phyloP scores from a whole-genome alignment of 2,888 invertebrate genomes.

The Phortica magna region DNA sequence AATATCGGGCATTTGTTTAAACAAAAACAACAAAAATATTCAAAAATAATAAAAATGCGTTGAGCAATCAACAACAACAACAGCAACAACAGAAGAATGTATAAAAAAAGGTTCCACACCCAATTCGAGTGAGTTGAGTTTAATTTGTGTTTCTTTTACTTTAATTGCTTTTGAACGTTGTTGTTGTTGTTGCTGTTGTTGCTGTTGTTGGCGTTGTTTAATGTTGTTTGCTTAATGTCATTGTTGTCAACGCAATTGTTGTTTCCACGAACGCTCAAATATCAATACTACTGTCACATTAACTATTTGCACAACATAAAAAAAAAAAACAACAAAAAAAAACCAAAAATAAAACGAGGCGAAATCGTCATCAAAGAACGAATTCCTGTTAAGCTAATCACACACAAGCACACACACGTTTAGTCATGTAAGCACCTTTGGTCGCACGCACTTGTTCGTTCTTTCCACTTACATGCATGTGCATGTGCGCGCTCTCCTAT shows the following conservation, averaged over 20 bases:
- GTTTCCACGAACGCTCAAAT: background rate
- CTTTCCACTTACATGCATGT: too few species aligned
- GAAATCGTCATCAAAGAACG: constrained; percentile 46
- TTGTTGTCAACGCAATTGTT: background rate
- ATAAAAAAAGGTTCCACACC: constrained; percentile 37
- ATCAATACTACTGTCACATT: constrained; percentile 49
- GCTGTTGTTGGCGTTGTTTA: constrained; percentile 53
- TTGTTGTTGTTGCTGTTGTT: constrained; percentile 53
- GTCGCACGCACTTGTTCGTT: too few species aligned
- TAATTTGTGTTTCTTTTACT: constrained; percentile 52
- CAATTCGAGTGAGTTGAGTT: constrained; percentile 32
- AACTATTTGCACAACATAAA: constrained; percentile 56
- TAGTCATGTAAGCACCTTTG: background rate
- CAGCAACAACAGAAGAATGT: constrained; percentile 54
- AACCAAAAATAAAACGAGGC: constrained; percentile 24
- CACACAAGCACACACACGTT: constrained; percentile 44
- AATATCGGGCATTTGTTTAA: constrained; percentile 43
- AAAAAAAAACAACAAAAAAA: constrained; percentile 22
- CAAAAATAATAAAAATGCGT: constrained; percentile 27
- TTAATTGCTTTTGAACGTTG: constrained; percentile 55
- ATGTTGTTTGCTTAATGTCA: background rate
- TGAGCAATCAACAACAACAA: constrained; percentile 42
- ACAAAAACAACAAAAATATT: constrained; percentile 33
- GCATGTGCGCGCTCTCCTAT: background rate
- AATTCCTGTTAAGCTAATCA: constrained; percentile 71